phyloP scores from a whole-genome alignment of 2,797 vertebrate genomes.

The Bovichtus variegatus region DNA sequence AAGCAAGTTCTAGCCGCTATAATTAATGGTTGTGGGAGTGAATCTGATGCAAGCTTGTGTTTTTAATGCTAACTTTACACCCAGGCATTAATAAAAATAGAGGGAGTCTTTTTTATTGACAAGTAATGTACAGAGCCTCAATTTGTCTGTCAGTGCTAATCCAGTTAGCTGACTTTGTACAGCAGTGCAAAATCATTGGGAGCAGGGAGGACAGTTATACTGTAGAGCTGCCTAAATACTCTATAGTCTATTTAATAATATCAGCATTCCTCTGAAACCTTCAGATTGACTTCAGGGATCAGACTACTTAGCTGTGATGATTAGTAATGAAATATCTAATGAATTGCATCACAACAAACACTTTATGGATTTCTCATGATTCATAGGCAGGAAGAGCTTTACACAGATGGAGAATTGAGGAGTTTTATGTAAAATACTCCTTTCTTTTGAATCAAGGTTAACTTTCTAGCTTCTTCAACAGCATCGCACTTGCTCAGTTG shows the following conservation, averaged over 20 bases:
- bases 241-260: slow-evolving; percentile 30
- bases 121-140: slow-evolving; percentile 25
- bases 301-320: slow-evolving; percentile 39
- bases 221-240: slow-evolving; percentile 43
- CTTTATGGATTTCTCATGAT: slow-evolving; percentile 12
- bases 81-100: slow-evolving; percentile 40
- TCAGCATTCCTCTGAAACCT: slow-evolving; percentile 40
- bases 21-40: slow-evolving; percentile 55
- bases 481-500: background rate
- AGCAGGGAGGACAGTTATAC: slow-evolving; percentile 14
- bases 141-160: slow-evolving; percentile 57
- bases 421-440: background rate
- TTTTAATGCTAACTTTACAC: slow-evolving; percentile 46
- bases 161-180: slow-evolving; percentile 53
- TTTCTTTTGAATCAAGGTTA: background rate
- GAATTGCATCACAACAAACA: slow-evolving; percentile 28
- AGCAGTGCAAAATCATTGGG: slow-evolving; percentile 33
- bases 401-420: background rate
- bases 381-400: background rate
- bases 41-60: slow-evolving; percentile 14
- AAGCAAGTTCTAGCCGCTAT: slow-evolving; percentile 52
- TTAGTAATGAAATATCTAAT: slow-evolving; percentile 43
- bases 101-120: slow-evolving; percentile 52
- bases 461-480: background rate
- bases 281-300: slow-evolving; percentile 32